Evolutionary conservation across 2,888 invertebrate species (phyloP), one percentile per base, ranked within the genome.

Genomic region (Lamproptera curius): DNA sequence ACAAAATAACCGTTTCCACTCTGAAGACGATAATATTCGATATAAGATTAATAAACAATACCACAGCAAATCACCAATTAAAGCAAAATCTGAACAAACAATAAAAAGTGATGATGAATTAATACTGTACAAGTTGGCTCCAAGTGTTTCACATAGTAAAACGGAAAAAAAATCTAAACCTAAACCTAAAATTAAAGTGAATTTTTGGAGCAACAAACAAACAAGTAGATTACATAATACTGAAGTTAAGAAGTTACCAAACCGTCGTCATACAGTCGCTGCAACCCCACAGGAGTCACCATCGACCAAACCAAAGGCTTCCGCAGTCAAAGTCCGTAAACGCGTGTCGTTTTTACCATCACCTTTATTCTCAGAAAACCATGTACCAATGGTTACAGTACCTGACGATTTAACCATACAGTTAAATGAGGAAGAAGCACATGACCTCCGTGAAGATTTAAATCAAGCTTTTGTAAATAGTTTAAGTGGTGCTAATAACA

Each of bases 371-470:
- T 76, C 75, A 23, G 87, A 86, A 3, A 80, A 85, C 47, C 84
- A 86, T 69, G 70, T 81, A 31, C 87, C 87, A 0, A 87, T 87
- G 87, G 83, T 87, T 0, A 83, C 87, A 0, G 87, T 87, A 1
- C 87, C 87, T 0, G 87, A 87, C 72, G 87, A 87, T 59, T 71
- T 87, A 42, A 84, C 87, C n/a, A 84, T 87, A 52, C 83, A 86
- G 17, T 60, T 87, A n/a, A 86, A 85, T 67, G 83, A 85, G 48
- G 82, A 85, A 64, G 85, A 87, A 59, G 85, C 76, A 1, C 77
- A 83, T 70, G 80, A 78, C 54, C 62, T 86, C 16, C 67, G 74
- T 16, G 76, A 78, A 51, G 84, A 84, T 60, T 67, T 85, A 28
- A 79, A 83, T 55, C 61, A 69, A 50, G 76, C 70, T 40, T 72